These are phyloP conservation scores for Nezara viridula DNA, from an alignment of 2,888 invertebrate species.

Conservation along the genomic window DNA sequence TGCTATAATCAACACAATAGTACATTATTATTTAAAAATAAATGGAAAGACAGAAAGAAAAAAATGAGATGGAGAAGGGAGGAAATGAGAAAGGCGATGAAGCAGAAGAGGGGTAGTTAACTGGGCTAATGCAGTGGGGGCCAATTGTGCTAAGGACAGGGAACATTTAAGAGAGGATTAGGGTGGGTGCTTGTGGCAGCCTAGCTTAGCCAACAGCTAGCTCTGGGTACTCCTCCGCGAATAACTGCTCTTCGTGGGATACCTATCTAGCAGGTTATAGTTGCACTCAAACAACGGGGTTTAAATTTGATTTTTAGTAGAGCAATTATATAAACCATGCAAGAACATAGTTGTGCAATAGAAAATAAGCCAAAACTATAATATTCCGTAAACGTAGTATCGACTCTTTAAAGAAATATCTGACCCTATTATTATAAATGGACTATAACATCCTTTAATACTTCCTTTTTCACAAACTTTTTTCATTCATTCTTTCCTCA, in stretches of 20 bases:
- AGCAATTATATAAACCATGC: too few species aligned
- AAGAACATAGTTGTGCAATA: too few species aligned
- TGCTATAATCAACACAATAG: not conserved
- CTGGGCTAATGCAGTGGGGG: not conserved
- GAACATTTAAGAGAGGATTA: conserved; percentile 2
- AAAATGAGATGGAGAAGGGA: not conserved
- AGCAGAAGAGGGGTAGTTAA: conserved; percentile 24
- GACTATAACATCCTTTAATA: too few species aligned
- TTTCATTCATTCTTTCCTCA: too few species aligned
- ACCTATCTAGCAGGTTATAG: not conserved
- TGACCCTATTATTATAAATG: too few species aligned
- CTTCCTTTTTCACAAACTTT: too few species aligned
- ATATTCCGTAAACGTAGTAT: too few species aligned
- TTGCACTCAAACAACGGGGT: not conserved
- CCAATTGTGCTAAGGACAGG: not conserved
- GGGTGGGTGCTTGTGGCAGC: not conserved
- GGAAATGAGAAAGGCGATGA: not conserved
- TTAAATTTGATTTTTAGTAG: not conserved
- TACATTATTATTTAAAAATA: not conserved
- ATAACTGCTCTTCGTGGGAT: not conserved
- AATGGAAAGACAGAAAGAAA: not conserved
- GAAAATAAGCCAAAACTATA: too few species aligned
- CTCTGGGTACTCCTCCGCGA: not conserved
- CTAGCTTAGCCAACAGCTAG: not conserved
- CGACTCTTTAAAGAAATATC: too few species aligned